These are phyloP conservation scores for Chelonus insularis DNA, from an alignment of 1,140 invertebrate genomes.

Conservation along the genomic window DNA sequence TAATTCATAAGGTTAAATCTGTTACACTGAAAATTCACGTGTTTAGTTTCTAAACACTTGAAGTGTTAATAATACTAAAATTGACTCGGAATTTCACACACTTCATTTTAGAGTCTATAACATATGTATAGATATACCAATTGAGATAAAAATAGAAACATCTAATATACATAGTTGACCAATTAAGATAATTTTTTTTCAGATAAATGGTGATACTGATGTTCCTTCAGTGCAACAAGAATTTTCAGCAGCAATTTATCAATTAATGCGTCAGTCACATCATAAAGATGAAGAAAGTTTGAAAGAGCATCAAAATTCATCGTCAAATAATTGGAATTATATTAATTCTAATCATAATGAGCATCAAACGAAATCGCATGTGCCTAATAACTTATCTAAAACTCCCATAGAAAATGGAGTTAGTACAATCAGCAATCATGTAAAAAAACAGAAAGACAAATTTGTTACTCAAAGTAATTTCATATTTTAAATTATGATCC, in stretches of 20 bases:
- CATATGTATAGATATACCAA: no score
- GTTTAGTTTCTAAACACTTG: no score
- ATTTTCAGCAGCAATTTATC: slow-evolving; percentile 69
- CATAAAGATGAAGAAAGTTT: slow-evolving; percentile 47
- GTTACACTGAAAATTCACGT: no score
- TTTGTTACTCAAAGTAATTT: neutral
- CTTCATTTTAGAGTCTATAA: no score
- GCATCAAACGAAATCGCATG: neutral
- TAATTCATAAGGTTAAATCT: no score
- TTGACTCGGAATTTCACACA: no score
- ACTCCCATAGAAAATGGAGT: slow-evolving; percentile 34
- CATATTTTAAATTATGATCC: neutral
- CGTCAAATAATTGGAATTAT: neutral
- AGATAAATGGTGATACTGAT: slow-evolving; percentile 83
- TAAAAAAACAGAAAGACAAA: slow-evolving; percentile 12
- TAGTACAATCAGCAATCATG: slow-evolving; percentile 28
- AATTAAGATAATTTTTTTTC: slow-evolving; percentile 11
- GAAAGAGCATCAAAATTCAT: neutral
- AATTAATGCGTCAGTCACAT: slow-evolving; percentile 64
- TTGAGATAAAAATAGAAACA: no score
- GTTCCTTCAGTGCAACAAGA: slow-evolving; percentile 73
- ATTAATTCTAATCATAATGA: neutral
- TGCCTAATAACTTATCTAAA: slow-evolving; percentile 47
- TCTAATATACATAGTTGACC: no score
- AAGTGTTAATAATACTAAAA: no score